Evolutionary conservation across 2,888 invertebrate genomes (phyloP).

Genomic region (Allygus modestus): DNA sequence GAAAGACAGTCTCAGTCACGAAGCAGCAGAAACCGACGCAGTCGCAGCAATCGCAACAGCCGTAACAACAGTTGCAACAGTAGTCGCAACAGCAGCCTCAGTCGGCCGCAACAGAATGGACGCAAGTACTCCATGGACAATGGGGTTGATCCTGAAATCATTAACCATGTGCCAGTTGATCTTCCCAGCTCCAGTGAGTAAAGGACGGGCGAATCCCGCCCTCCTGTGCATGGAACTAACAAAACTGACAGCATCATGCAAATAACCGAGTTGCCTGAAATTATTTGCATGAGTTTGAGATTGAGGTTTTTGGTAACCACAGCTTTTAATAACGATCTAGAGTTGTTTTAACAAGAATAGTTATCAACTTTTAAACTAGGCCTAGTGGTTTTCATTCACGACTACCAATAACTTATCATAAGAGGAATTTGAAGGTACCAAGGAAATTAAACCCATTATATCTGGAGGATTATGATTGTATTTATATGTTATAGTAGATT

Average conservation of each 20-base stretch:
- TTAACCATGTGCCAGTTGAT: conserved; percentile 8
- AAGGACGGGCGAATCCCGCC: background rate
- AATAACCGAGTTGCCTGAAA: background rate
- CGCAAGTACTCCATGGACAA: conserved; percentile 54
- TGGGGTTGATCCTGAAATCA: conserved; percentile 40
- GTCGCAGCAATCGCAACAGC: conserved; percentile 61
- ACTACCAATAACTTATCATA: no score
- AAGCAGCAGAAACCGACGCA: conserved; percentile 59
- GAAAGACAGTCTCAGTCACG: conserved; percentile 59
- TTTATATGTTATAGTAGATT: no score
- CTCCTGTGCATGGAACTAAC: conserved; percentile 28
- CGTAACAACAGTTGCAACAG: conserved; percentile 63
- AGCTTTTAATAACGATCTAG: background rate
- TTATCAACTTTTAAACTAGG: no score
- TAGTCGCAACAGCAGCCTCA: conserved; percentile 60
- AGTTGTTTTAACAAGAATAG: no score
- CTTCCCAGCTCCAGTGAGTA: conserved; percentile 59
- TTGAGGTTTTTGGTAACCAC: background rate
- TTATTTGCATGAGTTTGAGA: background rate
- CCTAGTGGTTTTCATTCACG: no score
- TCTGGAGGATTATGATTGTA: no score
- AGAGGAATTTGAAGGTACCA: no score
- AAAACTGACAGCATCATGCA: background rate
- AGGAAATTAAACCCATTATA: no score
- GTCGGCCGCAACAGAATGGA: conserved; percentile 56